Percentiles rank a stretch among this genome's conserved stretches.
These are phyloP conservation scores for Nasonia giraulti DNA, from an alignment of 1,140 invertebrate genomes.

Conservation along the genomic window DNA sequence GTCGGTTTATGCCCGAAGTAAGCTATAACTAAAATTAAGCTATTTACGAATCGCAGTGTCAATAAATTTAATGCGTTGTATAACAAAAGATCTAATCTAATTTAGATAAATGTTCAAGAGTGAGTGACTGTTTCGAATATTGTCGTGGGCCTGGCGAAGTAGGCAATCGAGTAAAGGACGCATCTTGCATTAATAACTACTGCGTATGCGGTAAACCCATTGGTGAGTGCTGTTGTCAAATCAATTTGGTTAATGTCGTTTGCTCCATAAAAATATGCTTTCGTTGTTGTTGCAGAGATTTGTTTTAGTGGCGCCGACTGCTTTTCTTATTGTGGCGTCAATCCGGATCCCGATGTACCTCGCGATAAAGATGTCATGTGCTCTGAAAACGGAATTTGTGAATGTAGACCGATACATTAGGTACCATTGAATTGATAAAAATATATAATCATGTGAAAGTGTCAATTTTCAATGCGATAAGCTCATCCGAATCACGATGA, in stretches of 20 bases:
- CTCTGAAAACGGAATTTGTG: constrained; percentile 10
- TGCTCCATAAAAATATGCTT: background rate
- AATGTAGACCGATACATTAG: background rate
- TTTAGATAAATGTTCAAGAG: background rate
- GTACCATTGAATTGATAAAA: no score
- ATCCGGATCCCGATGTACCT: background rate
- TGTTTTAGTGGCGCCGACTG: background rate
- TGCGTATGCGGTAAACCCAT: background rate
- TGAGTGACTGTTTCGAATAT: background rate
- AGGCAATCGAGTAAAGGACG: background rate
- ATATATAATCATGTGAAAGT: no score
- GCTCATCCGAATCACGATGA: no score
- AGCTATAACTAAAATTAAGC: background rate
- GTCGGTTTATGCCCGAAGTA: background rate
- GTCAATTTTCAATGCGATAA: background rate
- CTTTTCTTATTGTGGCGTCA: background rate
- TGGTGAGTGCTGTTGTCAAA: background rate
- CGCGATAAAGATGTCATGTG: background rate
- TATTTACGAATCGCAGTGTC: no score
- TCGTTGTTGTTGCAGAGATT: background rate
- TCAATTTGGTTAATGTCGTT: background rate
- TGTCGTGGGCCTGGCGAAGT: background rate
- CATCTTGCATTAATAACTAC: constrained; percentile 5
- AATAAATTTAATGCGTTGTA: no score
- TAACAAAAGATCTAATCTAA: background rate